Conservation (phyloP, 2,888 invertebrate genomes). For the Priocnemis perturbator region DNA sequence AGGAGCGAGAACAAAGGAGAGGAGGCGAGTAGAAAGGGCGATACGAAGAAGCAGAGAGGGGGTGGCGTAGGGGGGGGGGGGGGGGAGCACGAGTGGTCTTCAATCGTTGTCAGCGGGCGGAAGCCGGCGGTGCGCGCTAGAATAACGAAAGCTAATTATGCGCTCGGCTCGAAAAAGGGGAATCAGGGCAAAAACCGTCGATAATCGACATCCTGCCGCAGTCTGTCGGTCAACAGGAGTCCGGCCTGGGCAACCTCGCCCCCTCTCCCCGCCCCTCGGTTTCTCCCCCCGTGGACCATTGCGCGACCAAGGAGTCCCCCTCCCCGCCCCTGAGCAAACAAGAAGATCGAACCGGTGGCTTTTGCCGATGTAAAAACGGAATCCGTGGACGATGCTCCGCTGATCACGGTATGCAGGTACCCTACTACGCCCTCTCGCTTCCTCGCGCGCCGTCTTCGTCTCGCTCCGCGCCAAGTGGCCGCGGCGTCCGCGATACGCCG, state of each 20-base stretch:
- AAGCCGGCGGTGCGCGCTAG: conserved; percentile 67
- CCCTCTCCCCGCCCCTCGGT: conserved; percentile 18
- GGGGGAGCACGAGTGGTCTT: conserved; percentile 22
- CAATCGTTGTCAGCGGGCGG: conserved; percentile 53
- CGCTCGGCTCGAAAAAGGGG: conserved; percentile 62
- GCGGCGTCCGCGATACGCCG: too few relatives aligned
- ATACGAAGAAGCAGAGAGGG: neutral
- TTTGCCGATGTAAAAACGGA: conserved; percentile 44
- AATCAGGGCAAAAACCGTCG: conserved; percentile 69
- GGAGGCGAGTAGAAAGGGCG: neutral
- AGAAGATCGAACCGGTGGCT: conserved; percentile 48
- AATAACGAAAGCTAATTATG: conserved; percentile 73
- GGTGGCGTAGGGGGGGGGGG: conserved; percentile 25
- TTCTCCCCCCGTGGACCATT: conserved; percentile 28
- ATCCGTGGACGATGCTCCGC: conserved; percentile 49
- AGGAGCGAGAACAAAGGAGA: neutral
- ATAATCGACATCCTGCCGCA: conserved; percentile 72
- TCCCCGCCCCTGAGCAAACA: conserved; percentile 50
- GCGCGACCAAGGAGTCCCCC: conserved; percentile 38
- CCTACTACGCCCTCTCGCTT: neutral
- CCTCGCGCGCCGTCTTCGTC: conserved; percentile 10
- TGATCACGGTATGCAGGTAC: conserved; percentile 16
- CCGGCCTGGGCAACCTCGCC: conserved; percentile 48
- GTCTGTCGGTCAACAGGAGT: conserved; percentile 61
- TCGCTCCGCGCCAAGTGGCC: conserved; percentile 10